Percentiles rank a stretch among this genome's conserved stretches.
Evolutionary conservation across 2,888 invertebrate genomes (phyloP).

Genomic region (Acholoe squamosa): DNA sequence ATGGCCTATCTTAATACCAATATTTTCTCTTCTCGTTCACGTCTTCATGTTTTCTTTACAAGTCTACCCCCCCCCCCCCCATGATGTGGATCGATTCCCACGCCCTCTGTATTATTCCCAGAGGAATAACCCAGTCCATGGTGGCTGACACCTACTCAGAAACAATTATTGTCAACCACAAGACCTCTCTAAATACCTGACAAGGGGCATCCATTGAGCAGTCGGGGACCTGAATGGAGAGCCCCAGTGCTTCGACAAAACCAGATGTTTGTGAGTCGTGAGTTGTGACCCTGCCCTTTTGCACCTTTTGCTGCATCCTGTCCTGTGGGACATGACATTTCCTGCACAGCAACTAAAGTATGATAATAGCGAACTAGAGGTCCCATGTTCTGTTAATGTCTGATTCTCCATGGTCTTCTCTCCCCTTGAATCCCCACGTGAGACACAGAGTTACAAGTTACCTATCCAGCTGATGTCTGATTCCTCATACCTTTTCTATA

Average conservation of each 20-base stretch:
- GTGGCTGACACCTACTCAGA: neutral
- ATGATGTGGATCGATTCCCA: neutral
- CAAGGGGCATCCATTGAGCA: neutral
- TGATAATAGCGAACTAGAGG: too few relatives aligned
- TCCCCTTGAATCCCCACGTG: too few relatives aligned
- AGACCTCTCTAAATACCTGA: neutral
- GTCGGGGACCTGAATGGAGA: neutral
- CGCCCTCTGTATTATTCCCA: constrained; percentile 12
- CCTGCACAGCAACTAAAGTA: neutral
- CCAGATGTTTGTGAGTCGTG: constrained; percentile 9
- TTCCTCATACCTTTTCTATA: too few relatives aligned
- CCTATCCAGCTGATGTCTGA: too few relatives aligned
- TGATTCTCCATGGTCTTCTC: too few relatives aligned
- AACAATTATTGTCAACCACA: neutral
- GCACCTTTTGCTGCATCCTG: neutral
- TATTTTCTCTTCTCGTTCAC: neutral
- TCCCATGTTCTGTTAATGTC: too few relatives aligned
- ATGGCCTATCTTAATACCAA: too few relatives aligned
- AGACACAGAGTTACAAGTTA: too few relatives aligned
- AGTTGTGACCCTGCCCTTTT: neutral
- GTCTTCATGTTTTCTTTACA: neutral
- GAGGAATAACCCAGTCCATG: neutral
- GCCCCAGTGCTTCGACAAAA: neutral
- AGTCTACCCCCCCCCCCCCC: neutral
- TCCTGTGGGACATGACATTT: neutral